Base-by-base conservation (phyloP, 1,140 invertebrate species). In the Leptopilina boulardi region DNA sequence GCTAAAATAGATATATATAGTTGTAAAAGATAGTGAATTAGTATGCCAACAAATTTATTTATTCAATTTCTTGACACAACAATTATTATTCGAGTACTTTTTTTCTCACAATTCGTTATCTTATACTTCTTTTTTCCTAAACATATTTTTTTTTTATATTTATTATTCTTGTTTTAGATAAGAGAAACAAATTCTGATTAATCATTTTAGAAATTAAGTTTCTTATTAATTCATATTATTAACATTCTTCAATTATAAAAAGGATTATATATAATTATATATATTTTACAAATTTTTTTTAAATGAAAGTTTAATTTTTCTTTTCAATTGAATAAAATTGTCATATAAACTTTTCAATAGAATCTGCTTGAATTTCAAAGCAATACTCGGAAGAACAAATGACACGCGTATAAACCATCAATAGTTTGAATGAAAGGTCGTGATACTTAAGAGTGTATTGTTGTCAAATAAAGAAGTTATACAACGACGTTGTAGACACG, bases 381-480 rank as follows among this genome's bases (percentile, higher is more conserved):
- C 23, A 66, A 30, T 66, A 66, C n/a, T 66, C 23, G 5, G 59
- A 66, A 66, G 26, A 38, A 66, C 26, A 66, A 34, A 3, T 66
- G 59, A 66, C 59, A 66, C 59, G 59, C 59, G 26, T 66, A 66
- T 10, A 66, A 30, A 66, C 23, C 23, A 23, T n/a, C 59, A n/a
- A 66, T 66, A 66, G 23, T 66, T 66, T 66, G 59, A 66, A 66
- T 66, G 59, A 30, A 66, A 66, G 59, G 26, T 66, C 59, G 59
- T 56, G 54, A 56, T 56, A 56, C 54, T 26, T 56, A n/a, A n/a
- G 54, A 66, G 59, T 34, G 44, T 4, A 56, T 74, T 34, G 21
- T 54, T 74, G n/a, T 73, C 56, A 41, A 41, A 74, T 74, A 56
- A 34, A 38, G n/a, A 56, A 38, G 38, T 74, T 74, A 56, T 59